Evolutionary conservation across 2,797 vertebrate genomes (phyloP).

Genomic region (Pipistrellus nathusii): DNA sequence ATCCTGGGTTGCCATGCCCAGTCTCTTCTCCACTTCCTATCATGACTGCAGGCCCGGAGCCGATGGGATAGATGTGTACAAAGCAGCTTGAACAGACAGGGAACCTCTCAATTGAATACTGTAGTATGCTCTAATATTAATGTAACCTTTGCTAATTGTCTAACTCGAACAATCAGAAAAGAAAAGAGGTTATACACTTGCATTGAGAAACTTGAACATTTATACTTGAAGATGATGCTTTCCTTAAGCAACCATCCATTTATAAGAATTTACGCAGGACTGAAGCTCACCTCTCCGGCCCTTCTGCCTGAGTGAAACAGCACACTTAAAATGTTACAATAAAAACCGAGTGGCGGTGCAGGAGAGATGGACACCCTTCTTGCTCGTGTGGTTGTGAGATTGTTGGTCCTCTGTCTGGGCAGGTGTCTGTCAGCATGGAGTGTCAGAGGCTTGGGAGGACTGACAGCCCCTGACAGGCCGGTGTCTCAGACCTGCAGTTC

Average conservation of each 20-base stretch:
- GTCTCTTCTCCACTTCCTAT: not conserved
- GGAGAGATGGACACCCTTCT: conserved; percentile 35
- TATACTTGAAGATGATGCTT: not conserved
- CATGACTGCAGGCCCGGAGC: not conserved
- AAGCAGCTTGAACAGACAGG: not conserved
- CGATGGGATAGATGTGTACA: not conserved
- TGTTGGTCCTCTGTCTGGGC: conserved; percentile 57
- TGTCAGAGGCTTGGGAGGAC: not conserved
- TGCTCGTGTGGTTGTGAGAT: not conserved
- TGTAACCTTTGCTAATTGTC: not conserved
- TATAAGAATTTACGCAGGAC: not conserved
- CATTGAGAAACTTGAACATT: conserved; percentile 28
- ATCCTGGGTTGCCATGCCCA: not conserved
- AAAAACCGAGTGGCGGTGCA: conserved; percentile 21
- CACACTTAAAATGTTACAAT: conserved; percentile 35
- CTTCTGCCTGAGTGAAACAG: conserved; percentile 39
- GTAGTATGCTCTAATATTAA: not conserved
- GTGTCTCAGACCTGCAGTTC: not conserved
- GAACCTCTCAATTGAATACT: not conserved
- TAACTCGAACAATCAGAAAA: conserved; percentile 23
- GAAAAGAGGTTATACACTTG: not conserved
- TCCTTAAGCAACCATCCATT: not conserved
- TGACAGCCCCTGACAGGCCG: conserved; percentile 57
- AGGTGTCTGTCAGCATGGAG: conserved; percentile 12
- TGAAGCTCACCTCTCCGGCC: not conserved